Conservation (phyloP, 2,113 vertebrate species). For the Eublepharis macularius region DNA sequence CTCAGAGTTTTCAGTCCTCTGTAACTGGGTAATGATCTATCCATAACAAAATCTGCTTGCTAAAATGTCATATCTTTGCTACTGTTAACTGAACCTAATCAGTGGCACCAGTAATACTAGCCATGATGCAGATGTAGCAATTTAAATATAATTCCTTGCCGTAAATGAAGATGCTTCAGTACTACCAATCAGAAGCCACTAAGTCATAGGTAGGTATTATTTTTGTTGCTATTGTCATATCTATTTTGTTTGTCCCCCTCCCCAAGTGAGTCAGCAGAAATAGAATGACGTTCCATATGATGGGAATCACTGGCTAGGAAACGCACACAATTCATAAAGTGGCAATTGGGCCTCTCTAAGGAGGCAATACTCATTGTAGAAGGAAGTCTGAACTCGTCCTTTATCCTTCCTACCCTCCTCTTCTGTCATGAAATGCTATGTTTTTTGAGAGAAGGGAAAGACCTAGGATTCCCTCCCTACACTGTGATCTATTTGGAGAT, state of each 20-base stretch:
- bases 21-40: background rate
- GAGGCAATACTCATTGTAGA: background rate
- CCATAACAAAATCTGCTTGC: background rate
- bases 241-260: background rate
- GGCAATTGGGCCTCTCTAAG: background rate
- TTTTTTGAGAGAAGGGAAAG: background rate
- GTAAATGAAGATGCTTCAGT: background rate
- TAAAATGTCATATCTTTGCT: constrained; percentile 5
- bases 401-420: background rate
- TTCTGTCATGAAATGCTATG: background rate
- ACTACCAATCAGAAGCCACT: background rate
- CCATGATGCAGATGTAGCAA: background rate
- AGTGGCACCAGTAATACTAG: background rate
- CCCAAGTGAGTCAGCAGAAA: background rate
- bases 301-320: background rate
- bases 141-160: constrained; percentile 6
- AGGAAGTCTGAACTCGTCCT: background rate
- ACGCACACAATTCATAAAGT: background rate
- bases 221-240: background rate
- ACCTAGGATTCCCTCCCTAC: background rate
- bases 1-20: accelerated
- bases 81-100: constrained; percentile 32
- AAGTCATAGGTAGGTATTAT: background rate
- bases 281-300: background rate
- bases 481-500: background rate